phyloP scores from a whole-genome alignment of 1,140 invertebrate species.

The Anagrus nilaparvatae region DNA sequence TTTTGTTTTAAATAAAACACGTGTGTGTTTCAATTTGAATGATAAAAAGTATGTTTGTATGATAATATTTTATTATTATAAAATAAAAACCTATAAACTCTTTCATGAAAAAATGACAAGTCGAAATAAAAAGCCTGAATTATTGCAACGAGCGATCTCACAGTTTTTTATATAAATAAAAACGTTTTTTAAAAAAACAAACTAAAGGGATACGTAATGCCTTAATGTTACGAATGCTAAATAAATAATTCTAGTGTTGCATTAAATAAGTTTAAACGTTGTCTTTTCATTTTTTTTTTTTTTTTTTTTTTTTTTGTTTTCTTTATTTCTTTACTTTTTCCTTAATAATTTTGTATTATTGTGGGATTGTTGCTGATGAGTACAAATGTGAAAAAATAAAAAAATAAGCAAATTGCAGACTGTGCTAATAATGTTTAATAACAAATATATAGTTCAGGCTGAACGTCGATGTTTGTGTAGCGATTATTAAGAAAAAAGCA shows the following conservation, averaged over 20 bases:
- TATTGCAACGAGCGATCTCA: slow-evolving; percentile 43
- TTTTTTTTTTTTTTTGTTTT: slow-evolving; percentile 31
- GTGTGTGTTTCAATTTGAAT: no score
- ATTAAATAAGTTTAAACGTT: slow-evolving; percentile 29
- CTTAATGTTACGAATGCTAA: slow-evolving; percentile 41
- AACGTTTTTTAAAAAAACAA: slow-evolving; percentile 26
- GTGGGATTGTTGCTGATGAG: slow-evolving; percentile 19
- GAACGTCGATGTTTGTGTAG: slow-evolving; percentile 43
- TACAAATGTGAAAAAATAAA: slow-evolving; percentile 4
- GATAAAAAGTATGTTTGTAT: no score
- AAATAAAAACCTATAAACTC: no score
- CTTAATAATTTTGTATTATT: slow-evolving; percentile 29
- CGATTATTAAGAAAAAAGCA: slow-evolving; percentile 29
- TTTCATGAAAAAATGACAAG: no score
- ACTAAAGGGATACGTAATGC: slow-evolving; percentile 36
- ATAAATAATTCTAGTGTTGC: slow-evolving; percentile 39
- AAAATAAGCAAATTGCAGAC: slow-evolving; percentile 28
- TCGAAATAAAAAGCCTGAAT: slow-evolving; percentile 33
- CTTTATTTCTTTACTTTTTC: slow-evolving; percentile 42
- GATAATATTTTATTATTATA: no score
- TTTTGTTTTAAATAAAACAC: no score
- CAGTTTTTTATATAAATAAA: slow-evolving; percentile 38
- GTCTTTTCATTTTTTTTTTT: slow-evolving; percentile 12
- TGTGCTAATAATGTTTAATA: slow-evolving; percentile 39
- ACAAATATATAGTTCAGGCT: slow-evolving; percentile 43